phyloP scores from a whole-genome alignment of 2,113 vertebrate species.

The Platichthys stellatus region DNA sequence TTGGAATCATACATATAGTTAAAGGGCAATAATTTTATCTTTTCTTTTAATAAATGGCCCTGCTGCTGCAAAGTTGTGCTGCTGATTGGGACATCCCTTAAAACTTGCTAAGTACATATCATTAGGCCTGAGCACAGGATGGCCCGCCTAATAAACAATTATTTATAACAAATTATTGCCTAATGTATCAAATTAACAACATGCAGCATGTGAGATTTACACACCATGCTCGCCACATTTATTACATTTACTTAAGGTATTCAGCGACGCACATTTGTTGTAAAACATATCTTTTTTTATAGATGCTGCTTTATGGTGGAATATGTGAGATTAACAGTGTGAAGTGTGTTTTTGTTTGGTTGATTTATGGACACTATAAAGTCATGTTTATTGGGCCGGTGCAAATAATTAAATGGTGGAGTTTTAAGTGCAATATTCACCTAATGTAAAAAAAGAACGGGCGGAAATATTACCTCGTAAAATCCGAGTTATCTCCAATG shows the following conservation, averaged over 20 bases:
- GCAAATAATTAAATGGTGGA: constrained; percentile 98
- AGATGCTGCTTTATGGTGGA: constrained; percentile 95
- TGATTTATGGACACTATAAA: constrained; percentile 96
- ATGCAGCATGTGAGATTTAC: constrained; percentile 98
- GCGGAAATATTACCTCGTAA: constrained; percentile 93
- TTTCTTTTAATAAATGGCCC: constrained; percentile 51
- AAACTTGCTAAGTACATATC: constrained; percentile 77
- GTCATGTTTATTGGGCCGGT: constrained; percentile 96
- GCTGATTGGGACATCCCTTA: constrained; percentile 72
- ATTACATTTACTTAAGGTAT: constrained; percentile 99
- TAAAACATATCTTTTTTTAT: constrained; percentile 97
- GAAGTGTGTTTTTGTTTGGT: constrained; percentile 93
- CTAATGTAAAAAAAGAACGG: constrained; percentile 94
- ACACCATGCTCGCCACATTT: constrained; percentile 91
- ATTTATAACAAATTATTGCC: constrained; percentile 99
- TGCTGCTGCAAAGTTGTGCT: constrained; percentile 68
- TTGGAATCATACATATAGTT: constrained; percentile 45
- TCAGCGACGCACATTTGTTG: constrained; percentile 94
- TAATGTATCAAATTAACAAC: constrained; percentile 99
- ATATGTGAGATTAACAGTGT: constrained; percentile 98
- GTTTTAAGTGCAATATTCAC: constrained; percentile 96
- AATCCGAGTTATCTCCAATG: constrained; percentile 92
- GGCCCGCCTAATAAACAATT: constrained; percentile 98
- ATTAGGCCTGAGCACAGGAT: constrained; percentile 89
- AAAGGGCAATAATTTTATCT: constrained; percentile 39